phyloP scores from a whole-genome alignment of 2,888 invertebrate species.

The Pomacea canaliculata region DNA sequence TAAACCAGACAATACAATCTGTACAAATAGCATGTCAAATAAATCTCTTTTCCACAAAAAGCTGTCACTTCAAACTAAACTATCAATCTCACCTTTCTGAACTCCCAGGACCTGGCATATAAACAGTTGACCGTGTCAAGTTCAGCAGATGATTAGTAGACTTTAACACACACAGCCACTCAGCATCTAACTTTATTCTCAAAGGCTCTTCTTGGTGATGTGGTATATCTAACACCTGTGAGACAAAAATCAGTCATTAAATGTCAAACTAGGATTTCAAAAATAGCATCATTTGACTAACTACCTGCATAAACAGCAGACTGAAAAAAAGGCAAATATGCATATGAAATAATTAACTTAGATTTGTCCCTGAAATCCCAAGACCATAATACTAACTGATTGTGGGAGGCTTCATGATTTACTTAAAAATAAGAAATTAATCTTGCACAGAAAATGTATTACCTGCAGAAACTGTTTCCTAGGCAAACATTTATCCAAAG shows the following conservation, averaged over 20 bases:
- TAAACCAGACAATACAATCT: background rate
- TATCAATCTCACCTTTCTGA: constrained; percentile 75
- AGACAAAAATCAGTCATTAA: background rate
- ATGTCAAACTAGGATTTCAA: too few species aligned
- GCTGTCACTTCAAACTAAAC: background rate
- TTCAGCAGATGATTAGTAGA: constrained; percentile 89
- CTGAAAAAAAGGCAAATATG: background rate
- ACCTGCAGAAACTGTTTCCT: constrained; percentile 90
- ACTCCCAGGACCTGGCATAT: constrained; percentile 85
- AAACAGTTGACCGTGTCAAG: constrained; percentile 78
- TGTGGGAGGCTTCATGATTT: background rate
- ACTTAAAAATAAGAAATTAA: background rate
- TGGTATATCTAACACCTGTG: constrained; percentile 74
- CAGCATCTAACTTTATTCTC: constrained; percentile 77
- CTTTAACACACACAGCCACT: constrained; percentile 91
- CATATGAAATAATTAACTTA: background rate
- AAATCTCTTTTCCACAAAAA: background rate
- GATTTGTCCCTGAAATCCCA: too few species aligned
- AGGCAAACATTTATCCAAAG: constrained; percentile 96
- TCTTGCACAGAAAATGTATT: constrained; percentile 6
- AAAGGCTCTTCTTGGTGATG: constrained; percentile 70
- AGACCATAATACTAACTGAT: too few species aligned
- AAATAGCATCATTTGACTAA: too few species aligned
- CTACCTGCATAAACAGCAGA: too few species aligned
- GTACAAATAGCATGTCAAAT: background rate